These are phyloP conservation scores for Amiota communis DNA, from an alignment of 2,888 invertebrate species.

Conservation along the genomic window DNA sequence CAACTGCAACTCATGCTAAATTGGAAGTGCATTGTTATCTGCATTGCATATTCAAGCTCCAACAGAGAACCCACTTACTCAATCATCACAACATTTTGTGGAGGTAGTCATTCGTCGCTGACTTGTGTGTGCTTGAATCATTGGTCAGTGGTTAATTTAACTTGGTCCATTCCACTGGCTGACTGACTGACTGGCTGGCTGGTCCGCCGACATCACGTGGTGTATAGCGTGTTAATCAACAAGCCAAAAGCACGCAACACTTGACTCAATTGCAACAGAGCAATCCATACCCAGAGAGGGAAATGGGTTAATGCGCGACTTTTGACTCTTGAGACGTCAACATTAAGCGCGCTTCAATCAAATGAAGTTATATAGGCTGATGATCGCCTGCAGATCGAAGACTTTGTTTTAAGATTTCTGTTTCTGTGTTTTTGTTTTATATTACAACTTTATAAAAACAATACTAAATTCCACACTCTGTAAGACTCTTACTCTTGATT, in stretches of 20 bases:
- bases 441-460: constrained; percentile 40
- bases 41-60: background rate
- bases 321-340: constrained; percentile 30
- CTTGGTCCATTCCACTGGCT: background rate
- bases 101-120: too few species aligned
- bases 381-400: background rate
- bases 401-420: constrained; percentile 55
- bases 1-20: constrained; percentile 13
- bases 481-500: constrained; percentile 64
- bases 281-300: constrained; percentile 34
- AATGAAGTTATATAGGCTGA: constrained; percentile 16
- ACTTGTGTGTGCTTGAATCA: too few species aligned
- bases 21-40: background rate
- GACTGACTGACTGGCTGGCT: background rate
- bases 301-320: constrained; percentile 67
- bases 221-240: constrained; percentile 62
- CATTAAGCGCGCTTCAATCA: constrained; percentile 1
- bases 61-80: too few species aligned
- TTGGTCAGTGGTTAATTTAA: too few species aligned
- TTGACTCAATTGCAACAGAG: constrained; percentile 40
- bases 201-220: constrained; percentile 55
- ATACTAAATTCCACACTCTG: constrained; percentile 35
- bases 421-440: constrained; percentile 49
- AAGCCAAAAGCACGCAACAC: constrained; percentile 65
- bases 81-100: too few species aligned